phyloP scores from a whole-genome alignment of 2,113 vertebrate genomes.

The Eublepharis macularius region DNA sequence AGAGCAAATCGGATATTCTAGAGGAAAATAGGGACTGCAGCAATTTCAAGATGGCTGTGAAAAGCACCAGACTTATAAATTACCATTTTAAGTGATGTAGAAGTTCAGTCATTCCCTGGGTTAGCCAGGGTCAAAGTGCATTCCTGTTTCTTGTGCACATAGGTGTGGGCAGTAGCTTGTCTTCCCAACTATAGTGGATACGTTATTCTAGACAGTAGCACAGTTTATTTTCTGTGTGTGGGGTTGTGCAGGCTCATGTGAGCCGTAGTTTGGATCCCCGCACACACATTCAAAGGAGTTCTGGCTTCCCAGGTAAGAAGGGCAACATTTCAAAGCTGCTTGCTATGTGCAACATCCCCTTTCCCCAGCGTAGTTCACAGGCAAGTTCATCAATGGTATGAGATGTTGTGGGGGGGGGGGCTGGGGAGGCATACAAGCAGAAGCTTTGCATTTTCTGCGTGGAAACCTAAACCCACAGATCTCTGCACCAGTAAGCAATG shows the following conservation, averaged over 20 bases:
- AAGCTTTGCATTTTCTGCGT: neutral
- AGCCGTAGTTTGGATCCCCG: neutral
- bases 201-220: neutral
- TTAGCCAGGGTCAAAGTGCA: rapidly evolving
- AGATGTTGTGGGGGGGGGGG: neutral
- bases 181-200: neutral
- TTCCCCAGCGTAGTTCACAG: too few relatives aligned
- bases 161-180: neutral
- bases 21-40: neutral
- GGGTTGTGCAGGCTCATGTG: neutral
- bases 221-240: neutral
- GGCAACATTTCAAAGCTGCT: neutral
- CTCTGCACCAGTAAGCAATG: neutral
- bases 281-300: neutral
- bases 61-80: neutral
- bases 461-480: neutral
- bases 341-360: too few relatives aligned
- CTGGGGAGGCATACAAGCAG: neutral
- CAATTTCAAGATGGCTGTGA: neutral
- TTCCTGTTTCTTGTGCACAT: neutral
- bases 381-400: neutral
- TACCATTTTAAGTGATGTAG: neutral
- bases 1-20: neutral
- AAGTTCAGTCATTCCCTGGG: neutral
- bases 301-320: neutral